These are phyloP conservation scores for Notolepis coatsorum DNA, from an alignment of 2,797 vertebrate genomes.

Conservation along the genomic window DNA sequence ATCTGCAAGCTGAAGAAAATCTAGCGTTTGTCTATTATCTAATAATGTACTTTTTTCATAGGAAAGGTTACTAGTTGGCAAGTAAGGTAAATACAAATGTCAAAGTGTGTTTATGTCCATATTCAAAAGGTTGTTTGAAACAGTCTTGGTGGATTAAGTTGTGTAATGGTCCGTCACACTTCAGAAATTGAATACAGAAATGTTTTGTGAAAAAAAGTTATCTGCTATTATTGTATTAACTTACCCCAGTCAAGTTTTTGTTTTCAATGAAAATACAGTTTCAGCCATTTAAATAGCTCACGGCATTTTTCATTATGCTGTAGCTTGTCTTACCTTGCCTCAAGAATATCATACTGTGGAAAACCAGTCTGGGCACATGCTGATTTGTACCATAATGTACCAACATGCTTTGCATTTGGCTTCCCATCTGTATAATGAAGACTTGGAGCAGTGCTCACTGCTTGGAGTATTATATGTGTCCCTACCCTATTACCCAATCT, in stretches of 20 bases:
- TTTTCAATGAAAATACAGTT: conserved; percentile 26
- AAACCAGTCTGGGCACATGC: conserved; percentile 20
- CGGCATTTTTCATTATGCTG: not conserved
- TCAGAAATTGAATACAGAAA: too few relatives aligned
- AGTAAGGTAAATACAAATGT: too few relatives aligned
- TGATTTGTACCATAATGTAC: conserved; percentile 21
- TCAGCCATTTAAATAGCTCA: conserved; percentile 24
- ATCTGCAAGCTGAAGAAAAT: too few relatives aligned
- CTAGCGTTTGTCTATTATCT: too few relatives aligned
- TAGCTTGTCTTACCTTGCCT: conserved; percentile 19
- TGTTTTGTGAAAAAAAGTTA: too few relatives aligned
- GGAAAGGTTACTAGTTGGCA: too few relatives aligned
- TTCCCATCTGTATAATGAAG: conserved; percentile 28
- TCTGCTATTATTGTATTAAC: conserved; percentile 20
- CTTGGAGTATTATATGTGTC: conserved; percentile 8
- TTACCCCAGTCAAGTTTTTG: conserved; percentile 9
- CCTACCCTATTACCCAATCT: not conserved
- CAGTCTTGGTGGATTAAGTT: too few relatives aligned
- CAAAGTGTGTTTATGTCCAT: too few relatives aligned
- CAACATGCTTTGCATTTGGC: conserved; percentile 11
- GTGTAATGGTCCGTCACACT: too few relatives aligned
- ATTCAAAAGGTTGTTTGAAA: too few relatives aligned
- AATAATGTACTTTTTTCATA: too few relatives aligned
- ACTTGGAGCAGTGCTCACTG: conserved; percentile 13
- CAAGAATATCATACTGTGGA: conserved; percentile 32